phyloP scores from a whole-genome alignment of 2,113 vertebrate species.

The Misgurnus mizolepis region DNA sequence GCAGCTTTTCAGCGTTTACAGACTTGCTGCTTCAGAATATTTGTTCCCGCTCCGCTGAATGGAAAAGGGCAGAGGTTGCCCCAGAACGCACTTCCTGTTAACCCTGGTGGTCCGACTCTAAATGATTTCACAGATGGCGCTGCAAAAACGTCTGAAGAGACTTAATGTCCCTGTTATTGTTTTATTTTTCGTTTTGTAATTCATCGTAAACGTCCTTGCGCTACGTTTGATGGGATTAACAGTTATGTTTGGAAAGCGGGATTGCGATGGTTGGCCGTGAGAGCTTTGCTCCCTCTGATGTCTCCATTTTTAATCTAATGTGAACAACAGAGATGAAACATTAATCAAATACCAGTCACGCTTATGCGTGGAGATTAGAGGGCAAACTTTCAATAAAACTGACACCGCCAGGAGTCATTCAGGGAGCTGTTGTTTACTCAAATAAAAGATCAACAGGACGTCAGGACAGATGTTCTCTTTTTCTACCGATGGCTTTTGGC shows the following conservation, averaged over 20 bases:
- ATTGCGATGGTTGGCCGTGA: conserved; percentile 34
- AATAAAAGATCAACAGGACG: neutral
- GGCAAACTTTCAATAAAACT: conserved; percentile 1
- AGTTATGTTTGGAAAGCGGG: conserved; percentile 31
- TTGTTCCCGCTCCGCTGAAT: neutral
- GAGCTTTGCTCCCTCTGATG: neutral
- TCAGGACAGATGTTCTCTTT: neutral
- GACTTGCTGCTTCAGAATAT: neutral
- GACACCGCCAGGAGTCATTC: neutral
- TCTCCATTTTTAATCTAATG: conserved; percentile 33
- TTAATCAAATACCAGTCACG: conserved; percentile 17
- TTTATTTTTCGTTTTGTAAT: conserved; percentile 44
- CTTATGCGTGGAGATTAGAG: conserved; percentile 26
- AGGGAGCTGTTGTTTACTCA: neutral
- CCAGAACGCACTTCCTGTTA: conserved; percentile 58
- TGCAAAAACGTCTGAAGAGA: conserved; percentile 31
- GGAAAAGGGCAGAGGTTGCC: conserved; percentile 46
- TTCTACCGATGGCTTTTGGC: neutral
- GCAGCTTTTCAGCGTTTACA: neutral
- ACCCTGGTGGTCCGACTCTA: conserved; percentile 62
- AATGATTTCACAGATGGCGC: conserved; percentile 69
- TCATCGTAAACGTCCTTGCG: conserved; percentile 32
- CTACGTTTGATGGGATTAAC: conserved; percentile 48
- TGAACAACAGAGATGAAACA: conserved; percentile 30
- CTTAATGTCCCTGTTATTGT: conserved; percentile 36